Percentiles rank a stretch among this genome's conserved stretches.
These are phyloP conservation scores for Trachurus trachurus DNA, from an alignment of 2,797 vertebrate genomes.

Conservation along the genomic window DNA sequence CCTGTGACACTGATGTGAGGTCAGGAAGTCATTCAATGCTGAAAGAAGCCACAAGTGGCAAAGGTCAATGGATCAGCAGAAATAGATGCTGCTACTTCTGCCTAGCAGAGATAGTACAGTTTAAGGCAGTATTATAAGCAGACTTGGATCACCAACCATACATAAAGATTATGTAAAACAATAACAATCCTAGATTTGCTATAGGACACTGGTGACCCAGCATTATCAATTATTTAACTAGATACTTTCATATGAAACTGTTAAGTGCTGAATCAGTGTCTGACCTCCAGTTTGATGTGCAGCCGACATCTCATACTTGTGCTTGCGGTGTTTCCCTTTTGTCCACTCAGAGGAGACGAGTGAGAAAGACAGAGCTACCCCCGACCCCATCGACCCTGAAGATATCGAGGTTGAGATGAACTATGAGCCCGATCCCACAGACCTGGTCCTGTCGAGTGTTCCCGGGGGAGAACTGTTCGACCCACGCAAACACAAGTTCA, in stretches of 20 bases:
- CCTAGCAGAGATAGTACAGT: constrained; percentile 1
- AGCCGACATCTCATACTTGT: background rate
- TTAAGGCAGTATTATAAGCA: background rate
- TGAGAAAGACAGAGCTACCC: constrained; percentile 84
- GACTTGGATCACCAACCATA: background rate
- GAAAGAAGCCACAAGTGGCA: background rate
- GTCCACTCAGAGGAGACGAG: constrained; percentile 84
- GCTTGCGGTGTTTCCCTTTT: background rate
- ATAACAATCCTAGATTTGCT: background rate
- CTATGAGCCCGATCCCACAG: constrained; percentile 95
- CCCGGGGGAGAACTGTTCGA: constrained; percentile 96
- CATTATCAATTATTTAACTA: background rate
- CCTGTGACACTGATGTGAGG: background rate
- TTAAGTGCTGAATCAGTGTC: background rate
- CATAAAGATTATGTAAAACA: background rate
- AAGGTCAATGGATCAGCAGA: background rate
- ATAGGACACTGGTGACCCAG: background rate
- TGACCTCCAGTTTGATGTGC: background rate
- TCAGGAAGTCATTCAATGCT: background rate
- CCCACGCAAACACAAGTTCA: constrained; percentile 96
- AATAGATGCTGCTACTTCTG: constrained; percentile 11
- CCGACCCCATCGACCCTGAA: constrained; percentile 88
- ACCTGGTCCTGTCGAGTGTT: constrained; percentile 95
- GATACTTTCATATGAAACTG: background rate
- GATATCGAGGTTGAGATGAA: constrained; percentile 93